Evolutionary conservation across 2,113 vertebrate species (phyloP).

Genomic region (Benitochromis conjunctus): DNA sequence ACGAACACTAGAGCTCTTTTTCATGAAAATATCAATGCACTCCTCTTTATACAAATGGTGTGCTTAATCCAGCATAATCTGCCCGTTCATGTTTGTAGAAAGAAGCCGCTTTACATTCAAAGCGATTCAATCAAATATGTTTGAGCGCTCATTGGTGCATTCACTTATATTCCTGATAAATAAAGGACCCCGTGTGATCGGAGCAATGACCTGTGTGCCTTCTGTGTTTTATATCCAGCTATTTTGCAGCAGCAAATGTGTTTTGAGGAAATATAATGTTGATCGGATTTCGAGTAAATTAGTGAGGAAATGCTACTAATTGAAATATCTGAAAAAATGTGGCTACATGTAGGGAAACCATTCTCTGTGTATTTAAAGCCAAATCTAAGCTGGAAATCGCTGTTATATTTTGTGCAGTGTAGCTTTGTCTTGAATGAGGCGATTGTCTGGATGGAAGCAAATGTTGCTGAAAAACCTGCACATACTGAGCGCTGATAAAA

Average conservation of each 20-base stretch:
- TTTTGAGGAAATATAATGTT: neutral
- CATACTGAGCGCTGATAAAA: neutral
- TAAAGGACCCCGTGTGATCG: neutral
- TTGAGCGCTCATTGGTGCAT: neutral
- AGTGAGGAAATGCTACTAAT: neutral
- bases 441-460: neutral
- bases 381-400: neutral
- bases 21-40: neutral
- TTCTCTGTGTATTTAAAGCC: too few relatives aligned
- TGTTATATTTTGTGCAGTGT: neutral
- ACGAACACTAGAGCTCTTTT: neutral
- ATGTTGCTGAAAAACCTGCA: neutral
- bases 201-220: neutral
- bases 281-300: neutral
- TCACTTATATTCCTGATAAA: neutral
- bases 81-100: neutral
- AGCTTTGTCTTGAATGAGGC: neutral
- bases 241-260: neutral
- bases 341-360: neutral
- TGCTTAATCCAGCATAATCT: neutral
- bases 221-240: neutral
- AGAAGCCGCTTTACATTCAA: neutral
- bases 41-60: neutral
- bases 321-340: neutral
- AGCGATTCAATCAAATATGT: neutral